Conservation (phyloP, 2,797 vertebrate genomes). For the Aselliscus stoliczkanus region DNA sequence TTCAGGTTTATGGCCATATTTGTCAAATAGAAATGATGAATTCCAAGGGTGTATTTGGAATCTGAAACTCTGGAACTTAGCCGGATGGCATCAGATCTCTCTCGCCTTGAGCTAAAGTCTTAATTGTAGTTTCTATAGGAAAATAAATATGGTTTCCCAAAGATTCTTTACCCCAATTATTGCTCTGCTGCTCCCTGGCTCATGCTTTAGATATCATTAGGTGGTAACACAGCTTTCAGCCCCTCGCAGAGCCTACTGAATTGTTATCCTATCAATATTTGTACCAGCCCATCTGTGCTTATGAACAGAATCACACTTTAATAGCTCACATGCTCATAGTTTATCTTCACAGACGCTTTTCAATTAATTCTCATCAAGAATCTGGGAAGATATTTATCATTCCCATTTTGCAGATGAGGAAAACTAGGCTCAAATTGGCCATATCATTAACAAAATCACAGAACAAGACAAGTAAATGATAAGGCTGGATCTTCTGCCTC, state of each 20-base stretch:
- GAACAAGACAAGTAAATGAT: neutral
- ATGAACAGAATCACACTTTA: neutral
- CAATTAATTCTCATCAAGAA: neutral
- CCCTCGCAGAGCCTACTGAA: neutral
- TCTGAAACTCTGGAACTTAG: neutral
- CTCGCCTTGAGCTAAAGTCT: neutral
- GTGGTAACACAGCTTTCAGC: neutral
- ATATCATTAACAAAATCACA: neutral
- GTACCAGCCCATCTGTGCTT: neutral
- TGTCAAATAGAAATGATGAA: neutral
- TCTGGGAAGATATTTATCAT: neutral
- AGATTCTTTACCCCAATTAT: neutral
- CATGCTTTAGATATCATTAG: neutral
- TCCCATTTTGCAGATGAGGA: neutral
- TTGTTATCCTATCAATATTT: neutral
- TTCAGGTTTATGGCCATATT: neutral
- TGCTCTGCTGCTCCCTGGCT: neutral
- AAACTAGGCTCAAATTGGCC: neutral
- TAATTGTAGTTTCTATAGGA: neutral
- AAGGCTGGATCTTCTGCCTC: neutral
- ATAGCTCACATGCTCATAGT: neutral
- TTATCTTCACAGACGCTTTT: neutral
- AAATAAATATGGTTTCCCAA: neutral
- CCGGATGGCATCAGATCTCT: neutral
- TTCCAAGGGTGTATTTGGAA: conserved; percentile 5